Conservation (phyloP, 2,113 vertebrate genomes). For the Acanthisitta chloris region DNA sequence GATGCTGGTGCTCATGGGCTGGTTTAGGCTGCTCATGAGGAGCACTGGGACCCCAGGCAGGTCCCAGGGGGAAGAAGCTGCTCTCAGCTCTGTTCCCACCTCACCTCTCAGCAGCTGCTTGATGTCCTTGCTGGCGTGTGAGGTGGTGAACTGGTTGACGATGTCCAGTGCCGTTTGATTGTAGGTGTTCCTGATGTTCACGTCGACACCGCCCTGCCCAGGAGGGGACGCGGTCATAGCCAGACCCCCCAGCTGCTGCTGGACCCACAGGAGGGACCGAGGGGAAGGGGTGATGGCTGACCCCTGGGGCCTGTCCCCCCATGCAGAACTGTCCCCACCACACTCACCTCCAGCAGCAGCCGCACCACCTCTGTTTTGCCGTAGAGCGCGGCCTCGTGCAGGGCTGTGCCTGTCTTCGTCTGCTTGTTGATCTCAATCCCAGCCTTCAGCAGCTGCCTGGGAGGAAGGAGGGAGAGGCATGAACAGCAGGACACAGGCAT, state of each 20-base stretch:
- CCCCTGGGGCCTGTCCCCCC: too few species aligned
- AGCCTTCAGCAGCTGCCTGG: slow-evolving; percentile 88
- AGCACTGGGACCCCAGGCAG: background rate
- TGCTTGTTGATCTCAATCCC: slow-evolving; percentile 95
- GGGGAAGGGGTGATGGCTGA: background rate
- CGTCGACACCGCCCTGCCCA: slow-evolving; percentile 86
- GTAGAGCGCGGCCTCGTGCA: slow-evolving; percentile 91
- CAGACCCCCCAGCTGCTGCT: background rate
- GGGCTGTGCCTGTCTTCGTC: slow-evolving; percentile 89
- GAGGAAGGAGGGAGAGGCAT: background rate
- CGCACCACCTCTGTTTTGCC: slow-evolving; percentile 94
- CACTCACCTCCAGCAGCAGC: slow-evolving; percentile 87
- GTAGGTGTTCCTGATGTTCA: slow-evolving; percentile 94
- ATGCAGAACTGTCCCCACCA: accelerated
- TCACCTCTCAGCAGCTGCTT: slow-evolving; percentile 94
- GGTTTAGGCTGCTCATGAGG: background rate
- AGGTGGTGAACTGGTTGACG: slow-evolving; percentile 98
- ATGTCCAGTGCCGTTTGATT: slow-evolving; percentile 98
- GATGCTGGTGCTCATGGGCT: background rate
- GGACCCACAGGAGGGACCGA: accelerated
- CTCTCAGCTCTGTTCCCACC: background rate
- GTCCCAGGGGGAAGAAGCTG: background rate
- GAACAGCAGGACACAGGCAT: accelerated
- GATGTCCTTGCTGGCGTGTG: slow-evolving; percentile 95
- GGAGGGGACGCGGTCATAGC: background rate